Evolutionary conservation across 2,888 invertebrate species (phyloP).

Genomic region (Catocala fraxini): DNA sequence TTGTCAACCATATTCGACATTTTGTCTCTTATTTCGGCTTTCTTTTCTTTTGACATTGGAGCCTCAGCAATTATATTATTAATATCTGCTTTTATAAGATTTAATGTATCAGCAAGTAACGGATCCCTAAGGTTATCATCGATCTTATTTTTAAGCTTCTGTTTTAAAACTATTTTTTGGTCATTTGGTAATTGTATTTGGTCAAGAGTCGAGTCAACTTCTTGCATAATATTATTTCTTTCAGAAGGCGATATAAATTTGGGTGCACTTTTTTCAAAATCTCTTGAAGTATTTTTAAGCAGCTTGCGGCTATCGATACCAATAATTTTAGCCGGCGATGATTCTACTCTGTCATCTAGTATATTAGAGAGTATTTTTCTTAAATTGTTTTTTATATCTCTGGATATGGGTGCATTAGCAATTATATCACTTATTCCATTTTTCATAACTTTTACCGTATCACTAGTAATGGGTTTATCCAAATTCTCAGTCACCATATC

Average conservation of each 20-base stretch:
- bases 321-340: too few relatives aligned
- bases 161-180: slow-evolving; percentile 2
- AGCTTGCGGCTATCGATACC: not conserved
- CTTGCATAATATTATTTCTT: not conserved
- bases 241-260: not conserved
- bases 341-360: too few relatives aligned
- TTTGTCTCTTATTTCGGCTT: slow-evolving; percentile 5
- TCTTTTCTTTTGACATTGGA: not conserved
- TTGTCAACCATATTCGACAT: slow-evolving; percentile 10
- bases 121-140: not conserved
- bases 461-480: too few relatives aligned
- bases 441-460: too few relatives aligned
- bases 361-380: too few relatives aligned
- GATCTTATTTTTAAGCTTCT: slow-evolving; percentile 1
- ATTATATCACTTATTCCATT: too few relatives aligned
- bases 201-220: not conserved
- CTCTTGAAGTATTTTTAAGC: not conserved
- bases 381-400: too few relatives aligned
- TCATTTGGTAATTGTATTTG: not conserved
- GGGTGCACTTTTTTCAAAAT: too few relatives aligned
- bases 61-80: not conserved
- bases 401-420: too few relatives aligned
- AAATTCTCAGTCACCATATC: too few relatives aligned
- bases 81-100: not conserved
- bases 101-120: too few relatives aligned